phyloP scores from a whole-genome alignment of 2,797 vertebrate genomes.

The Antennarius maculatus region DNA sequence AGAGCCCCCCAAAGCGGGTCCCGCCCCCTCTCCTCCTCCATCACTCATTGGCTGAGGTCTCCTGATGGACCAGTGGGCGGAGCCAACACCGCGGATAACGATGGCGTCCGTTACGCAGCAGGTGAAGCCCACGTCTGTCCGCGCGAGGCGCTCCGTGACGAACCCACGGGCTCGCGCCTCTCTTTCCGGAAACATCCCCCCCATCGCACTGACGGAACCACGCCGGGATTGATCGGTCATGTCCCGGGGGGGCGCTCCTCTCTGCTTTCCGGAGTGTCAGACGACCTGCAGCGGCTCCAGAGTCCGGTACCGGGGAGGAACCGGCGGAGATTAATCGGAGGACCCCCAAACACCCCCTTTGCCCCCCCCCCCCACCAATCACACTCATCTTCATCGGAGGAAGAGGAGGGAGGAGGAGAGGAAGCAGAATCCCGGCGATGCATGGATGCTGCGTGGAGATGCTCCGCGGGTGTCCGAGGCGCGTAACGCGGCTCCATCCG shows the following conservation, averaged over 20 bases:
- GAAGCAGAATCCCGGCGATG: conserved; percentile 27
- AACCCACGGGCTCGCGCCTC: conserved; percentile 1
- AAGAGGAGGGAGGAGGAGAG: conserved; percentile 10
- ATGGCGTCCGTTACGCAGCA: conserved; percentile 18
- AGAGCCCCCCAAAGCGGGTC: too few species aligned
- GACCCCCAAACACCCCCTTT: background rate
- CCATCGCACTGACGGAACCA: conserved; percentile 62
- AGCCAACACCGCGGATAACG: background rate
- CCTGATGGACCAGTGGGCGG: background rate
- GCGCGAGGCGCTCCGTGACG: too few species aligned
- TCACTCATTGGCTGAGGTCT: background rate
- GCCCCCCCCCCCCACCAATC: background rate
- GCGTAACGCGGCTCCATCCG: conserved; percentile 45
- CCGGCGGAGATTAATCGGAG: background rate
- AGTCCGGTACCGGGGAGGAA: too few species aligned
- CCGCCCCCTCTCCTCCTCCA: background rate
- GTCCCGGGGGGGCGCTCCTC: conserved; percentile 22
- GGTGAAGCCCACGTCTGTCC: conserved; percentile 27
- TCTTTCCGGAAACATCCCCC: conserved; percentile 32
- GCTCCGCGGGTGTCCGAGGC: conserved; percentile 55
- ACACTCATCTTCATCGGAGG: conserved; percentile 34
- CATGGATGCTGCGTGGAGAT: conserved; percentile 53
- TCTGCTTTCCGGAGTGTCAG: conserved; percentile 39
- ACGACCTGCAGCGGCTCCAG: conserved; percentile 18
- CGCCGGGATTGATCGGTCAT: conserved; percentile 53